Evolutionary conservation across 2,113 vertebrate species (phyloP), one percentile per base, ranked within the genome.

Genomic region (Mormyrus lacerda): DNA sequence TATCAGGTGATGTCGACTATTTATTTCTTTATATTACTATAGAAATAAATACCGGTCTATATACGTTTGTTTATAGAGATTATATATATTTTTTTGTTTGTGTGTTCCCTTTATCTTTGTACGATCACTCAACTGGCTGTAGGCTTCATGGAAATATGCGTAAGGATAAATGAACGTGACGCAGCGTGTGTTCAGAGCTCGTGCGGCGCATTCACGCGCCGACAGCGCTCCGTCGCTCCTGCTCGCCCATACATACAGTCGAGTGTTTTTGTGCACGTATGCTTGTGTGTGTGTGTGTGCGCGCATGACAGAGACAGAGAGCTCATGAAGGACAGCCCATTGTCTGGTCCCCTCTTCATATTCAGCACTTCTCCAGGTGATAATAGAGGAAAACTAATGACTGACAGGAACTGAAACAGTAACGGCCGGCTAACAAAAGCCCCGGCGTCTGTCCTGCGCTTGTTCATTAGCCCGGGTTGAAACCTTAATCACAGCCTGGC

Each of bases 391-490:
- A 96, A 96, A 96, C 96, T 96, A 97, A 97, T 96, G 96, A 95
- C 95, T 95, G 95, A 96, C 96, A 95, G 96, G 96, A 96, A 96
- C 95, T 92, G 91, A 89, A 96, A 97, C 96, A 95, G 95, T 94
- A 95, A 94, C 95, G 93, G 94, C 95, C 95, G 95, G 95, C 93
- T 94, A 95, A 97, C 96, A 97, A 97, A 97, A 96, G 89, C 89
- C 88, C 61, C 96, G 96, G 95, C 96, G 97, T 97, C 97, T 96
- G 97, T 97, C 97, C 97, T 95, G 95, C 95, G 95, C 94, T 95
- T 96, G 96, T 96, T 97, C 96, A 97, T 97, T 96, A 97, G 96
- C 96, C 96, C 97, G 97, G 97, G 96, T 97, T 97, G 96, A 97
- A 96, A 96, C 96, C 95, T 97, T 95, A 95, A 96, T 97, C 96